These are phyloP conservation scores for Corydoras sp. DNA, from an alignment of 2,113 vertebrate genomes.

Conservation along the genomic window DNA sequence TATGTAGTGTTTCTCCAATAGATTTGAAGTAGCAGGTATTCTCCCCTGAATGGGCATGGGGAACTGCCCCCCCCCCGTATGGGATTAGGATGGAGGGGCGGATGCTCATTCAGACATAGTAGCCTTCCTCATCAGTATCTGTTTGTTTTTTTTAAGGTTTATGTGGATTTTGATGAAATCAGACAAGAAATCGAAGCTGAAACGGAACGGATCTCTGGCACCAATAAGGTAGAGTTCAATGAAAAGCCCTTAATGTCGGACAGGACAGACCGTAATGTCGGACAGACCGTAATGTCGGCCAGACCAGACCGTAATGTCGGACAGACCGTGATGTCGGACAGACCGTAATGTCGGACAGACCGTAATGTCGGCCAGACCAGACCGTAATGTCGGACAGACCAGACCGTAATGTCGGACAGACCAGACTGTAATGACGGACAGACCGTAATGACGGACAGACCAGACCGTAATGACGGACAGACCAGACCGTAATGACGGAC, in stretches of 20 bases:
- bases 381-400: neutral
- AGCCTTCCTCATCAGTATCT: too few species aligned
- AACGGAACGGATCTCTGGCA: slow-evolving; percentile 93
- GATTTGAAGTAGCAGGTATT: too few species aligned
- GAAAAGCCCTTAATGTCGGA: neutral
- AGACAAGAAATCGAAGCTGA: slow-evolving; percentile 93
- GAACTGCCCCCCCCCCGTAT: too few species aligned
- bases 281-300: neutral
- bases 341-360: neutral
- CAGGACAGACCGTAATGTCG: neutral
- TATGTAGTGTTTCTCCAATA: too few species aligned
- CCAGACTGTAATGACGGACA: neutral
- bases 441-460: neutral
- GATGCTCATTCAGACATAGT: too few species aligned
- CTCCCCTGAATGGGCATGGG: too few species aligned
- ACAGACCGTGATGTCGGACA: neutral
- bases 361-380: too few species aligned
- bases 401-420: too few species aligned
- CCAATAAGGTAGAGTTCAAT: slow-evolving; percentile 79
- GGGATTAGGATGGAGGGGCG: too few species aligned
- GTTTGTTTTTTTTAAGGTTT: slow-evolving; percentile 67
- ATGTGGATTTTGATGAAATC: slow-evolving; percentile 93
- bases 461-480: neutral
- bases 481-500: neutral
- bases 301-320: too few species aligned